phyloP scores from a whole-genome alignment of 2,888 invertebrate genomes.

The Dimorphilus gyrociliatus region DNA sequence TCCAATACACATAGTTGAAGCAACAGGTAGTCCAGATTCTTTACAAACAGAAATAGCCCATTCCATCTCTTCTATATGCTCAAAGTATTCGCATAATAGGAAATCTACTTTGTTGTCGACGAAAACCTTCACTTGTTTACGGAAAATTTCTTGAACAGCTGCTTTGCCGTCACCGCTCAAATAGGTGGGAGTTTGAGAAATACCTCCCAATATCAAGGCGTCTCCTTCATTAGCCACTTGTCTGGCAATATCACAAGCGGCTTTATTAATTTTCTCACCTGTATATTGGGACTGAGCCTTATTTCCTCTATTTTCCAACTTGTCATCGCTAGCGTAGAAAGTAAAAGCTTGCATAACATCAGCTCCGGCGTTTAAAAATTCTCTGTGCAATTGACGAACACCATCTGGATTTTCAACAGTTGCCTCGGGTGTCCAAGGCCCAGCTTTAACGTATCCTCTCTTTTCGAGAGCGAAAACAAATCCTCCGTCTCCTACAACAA shows the following conservation, averaged over 20 bases:
- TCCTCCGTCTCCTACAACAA: slow-evolving; percentile 37
- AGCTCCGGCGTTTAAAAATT: slow-evolving; percentile 36
- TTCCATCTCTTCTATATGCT: slow-evolving; percentile 32
- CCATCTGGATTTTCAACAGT: slow-evolving; percentile 37
- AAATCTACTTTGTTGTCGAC: slow-evolving; percentile 33
- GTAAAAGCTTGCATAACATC: slow-evolving; percentile 39
- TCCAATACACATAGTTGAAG: slow-evolving; percentile 38
- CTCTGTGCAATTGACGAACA: slow-evolving; percentile 34
- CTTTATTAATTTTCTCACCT: slow-evolving; percentile 31
- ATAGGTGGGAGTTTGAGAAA: slow-evolving; percentile 34
- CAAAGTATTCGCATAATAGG: slow-evolving; percentile 27
- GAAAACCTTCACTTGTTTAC: slow-evolving; percentile 33
- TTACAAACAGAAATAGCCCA: slow-evolving; percentile 35
- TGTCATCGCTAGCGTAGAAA: slow-evolving; percentile 39
- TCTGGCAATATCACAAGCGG: slow-evolving; percentile 29
- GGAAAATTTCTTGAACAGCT: slow-evolving; percentile 25
- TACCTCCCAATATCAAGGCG: slow-evolving; percentile 31
- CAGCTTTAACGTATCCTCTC: slow-evolving; percentile 39
- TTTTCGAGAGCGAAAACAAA: slow-evolving; percentile 39
- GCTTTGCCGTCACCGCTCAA: slow-evolving; percentile 26
- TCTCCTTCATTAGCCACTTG: slow-evolving; percentile 33
- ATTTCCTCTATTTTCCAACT: slow-evolving; percentile 34
- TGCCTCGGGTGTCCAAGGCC: slow-evolving; percentile 40
- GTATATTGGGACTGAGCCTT: slow-evolving; percentile 19
- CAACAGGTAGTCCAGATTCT: slow-evolving; percentile 25